These are phyloP conservation scores for Melanotaenia duboulayi DNA, from an alignment of 2,113 vertebrate species.

Conservation along the genomic window DNA sequence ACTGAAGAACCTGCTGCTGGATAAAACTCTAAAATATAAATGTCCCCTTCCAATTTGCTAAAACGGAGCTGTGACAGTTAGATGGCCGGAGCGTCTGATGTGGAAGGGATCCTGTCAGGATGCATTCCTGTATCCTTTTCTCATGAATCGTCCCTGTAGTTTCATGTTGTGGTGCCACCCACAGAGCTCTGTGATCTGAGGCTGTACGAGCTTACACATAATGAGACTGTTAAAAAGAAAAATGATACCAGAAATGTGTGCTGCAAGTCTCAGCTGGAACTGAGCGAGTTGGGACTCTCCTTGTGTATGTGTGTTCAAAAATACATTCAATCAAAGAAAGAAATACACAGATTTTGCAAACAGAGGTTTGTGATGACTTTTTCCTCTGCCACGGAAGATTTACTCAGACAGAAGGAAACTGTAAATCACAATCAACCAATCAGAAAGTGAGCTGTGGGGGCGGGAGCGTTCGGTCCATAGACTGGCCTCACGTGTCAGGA, in stretches of 20 bases:
- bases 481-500: constrained; percentile 16
- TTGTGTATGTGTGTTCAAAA: too few species aligned
- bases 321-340: too few species aligned
- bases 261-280: too few species aligned
- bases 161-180: not conserved
- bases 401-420: not conserved
- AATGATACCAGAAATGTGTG: not conserved
- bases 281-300: too few species aligned
- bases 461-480: constrained; percentile 36
- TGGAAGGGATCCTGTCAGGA: not conserved
- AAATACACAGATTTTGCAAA: too few species aligned
- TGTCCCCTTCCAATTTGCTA: not conserved
- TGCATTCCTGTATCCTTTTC: not conserved
- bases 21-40: not conserved
- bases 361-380: not conserved
- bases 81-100: not conserved
- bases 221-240: constrained; percentile 21
- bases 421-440: constrained; percentile 51
- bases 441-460: constrained; percentile 32
- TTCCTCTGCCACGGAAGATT: constrained; percentile 8
- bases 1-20: too few species aligned
- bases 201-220: not conserved
- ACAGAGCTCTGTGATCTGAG: not conserved
- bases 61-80: not conserved
- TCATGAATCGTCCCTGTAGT: not conserved